Base-by-base conservation (phyloP, 2,888 invertebrate genomes). In the Crocallis elinguaria region DNA sequence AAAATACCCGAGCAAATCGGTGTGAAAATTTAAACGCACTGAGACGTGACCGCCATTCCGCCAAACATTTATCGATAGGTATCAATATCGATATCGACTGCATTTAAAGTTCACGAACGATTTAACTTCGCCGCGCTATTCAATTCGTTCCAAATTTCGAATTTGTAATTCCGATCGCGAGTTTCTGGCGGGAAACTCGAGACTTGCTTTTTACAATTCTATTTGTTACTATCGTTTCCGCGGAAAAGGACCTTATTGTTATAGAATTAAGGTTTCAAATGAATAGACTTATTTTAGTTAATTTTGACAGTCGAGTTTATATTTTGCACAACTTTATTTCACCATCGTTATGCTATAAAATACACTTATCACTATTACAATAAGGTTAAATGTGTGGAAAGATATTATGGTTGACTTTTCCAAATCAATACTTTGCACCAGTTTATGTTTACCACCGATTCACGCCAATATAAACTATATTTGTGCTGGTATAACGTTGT, bases 61-160 rank as follows among this genome's bases (percentile, higher is more conserved):
- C 37, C 25, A 12, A 52, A 16, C 46, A 36, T 46, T 29, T 48
- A 53, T 48, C 43, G 48, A 82, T 79, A 80, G 72, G 77, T 82
- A 82, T 84, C 81, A 76, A 80, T 76, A 77, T 79, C 73, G 74
- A 70, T 74, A 78, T 83, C 78, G 71, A 86, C 75, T 84, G 85
- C 85, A 86, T 84, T 82, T 72, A 75, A 76, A 75, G 38, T 49
- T 54, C 42, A 80, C 84, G 75, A 75, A 67, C 87, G 82, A 89
- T 88, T 89, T 82, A 88, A 88, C 88, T 85, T 76, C 73, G 82
- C 85, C 84, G 84, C 85, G 76, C 74, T 75, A 75, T 79, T 77
- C 77, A 75, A 79, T 72, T 80, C 76, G 76, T 80, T 75, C 78
- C 71, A 73, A 77, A 78, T 77, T 77, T 69, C 60, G 67, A 71